phyloP scores from a whole-genome alignment of 1,140 invertebrate species.

The Pseudachorutes palmiensis region DNA sequence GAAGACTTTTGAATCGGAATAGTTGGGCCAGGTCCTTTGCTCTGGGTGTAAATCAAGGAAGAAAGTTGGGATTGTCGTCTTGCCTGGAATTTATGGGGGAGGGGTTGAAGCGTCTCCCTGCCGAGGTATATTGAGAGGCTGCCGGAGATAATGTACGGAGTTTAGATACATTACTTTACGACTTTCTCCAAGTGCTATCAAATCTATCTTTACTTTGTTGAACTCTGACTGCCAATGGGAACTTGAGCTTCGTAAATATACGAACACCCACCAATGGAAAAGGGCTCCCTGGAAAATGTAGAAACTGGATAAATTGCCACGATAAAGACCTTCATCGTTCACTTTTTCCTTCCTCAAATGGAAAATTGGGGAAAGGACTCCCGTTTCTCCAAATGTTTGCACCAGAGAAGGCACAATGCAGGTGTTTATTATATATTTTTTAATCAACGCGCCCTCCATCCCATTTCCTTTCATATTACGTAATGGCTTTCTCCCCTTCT shows the following conservation, averaged over 20 bases:
- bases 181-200: constrained; percentile 8
- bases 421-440: constrained; percentile 8
- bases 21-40: neutral
- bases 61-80: constrained; percentile 28
- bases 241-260: neutral
- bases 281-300: constrained; percentile 22
- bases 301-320: constrained; percentile 34
- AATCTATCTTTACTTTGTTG: constrained; percentile 11
- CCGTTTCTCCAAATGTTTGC: neutral
- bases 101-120: constrained; percentile 21
- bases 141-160: neutral
- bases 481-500: no score
- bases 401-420: neutral
- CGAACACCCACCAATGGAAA: neutral
- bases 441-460: neutral
- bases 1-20: neutral
- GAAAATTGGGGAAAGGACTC: neutral
- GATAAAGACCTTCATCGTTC: constrained; percentile 31
- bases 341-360: neutral
- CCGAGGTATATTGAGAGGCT: constrained; percentile 2
- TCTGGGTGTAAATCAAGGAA: constrained; percentile 31
- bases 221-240: neutral
- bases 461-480: neutral
- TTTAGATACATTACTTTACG: constrained; percentile 10
- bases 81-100: constrained; percentile 34